A percentile compares a stretch with the other conserved stretches of the same genome.
phyloP scores from a whole-genome alignment of 2,113 vertebrate species.

The cat (Felis catus) region F.catus_Fca126_mat1.0 CM031417.1:61326501-61327000 shows the following conservation, averaged over 20 bases:
- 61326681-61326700: constrained; percentile 29
- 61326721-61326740: neutral
- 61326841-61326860: neutral
- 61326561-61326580: constrained; percentile 21
- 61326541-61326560: neutral
- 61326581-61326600: constrained; percentile 1
- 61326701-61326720: neutral
- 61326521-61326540: constrained; percentile 42
- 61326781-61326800: constrained; percentile 15
- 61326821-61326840: constrained; percentile 46
- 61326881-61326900: neutral
- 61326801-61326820: constrained; percentile 10
- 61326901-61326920: neutral
- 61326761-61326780: neutral
- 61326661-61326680: neutral
- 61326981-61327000: constrained; percentile 46
- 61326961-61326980: constrained; percentile 15
- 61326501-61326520: constrained; percentile 36
- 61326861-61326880: neutral
- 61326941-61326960: constrained; percentile 16
- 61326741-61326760: neutral
- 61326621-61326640: constrained; percentile 32
- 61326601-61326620: constrained; percentile 38
- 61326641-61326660: neutral
- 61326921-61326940: constrained; percentile 31